phyloP scores from a whole-genome alignment of 2,113 vertebrate species.

The Coreoperca whiteheadi region DNA sequence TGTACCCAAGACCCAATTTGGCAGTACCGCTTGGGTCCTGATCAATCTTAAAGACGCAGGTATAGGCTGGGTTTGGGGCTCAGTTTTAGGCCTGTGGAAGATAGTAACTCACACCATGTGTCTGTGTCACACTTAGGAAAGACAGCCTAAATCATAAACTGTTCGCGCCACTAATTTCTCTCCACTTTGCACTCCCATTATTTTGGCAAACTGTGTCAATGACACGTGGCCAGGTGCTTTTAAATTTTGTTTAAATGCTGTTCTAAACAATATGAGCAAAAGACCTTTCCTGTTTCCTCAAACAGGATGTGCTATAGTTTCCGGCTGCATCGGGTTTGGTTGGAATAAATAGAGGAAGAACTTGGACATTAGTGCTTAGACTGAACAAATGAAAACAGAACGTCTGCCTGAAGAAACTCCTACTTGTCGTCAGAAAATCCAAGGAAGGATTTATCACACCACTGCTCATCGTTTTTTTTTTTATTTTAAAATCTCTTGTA shows the following conservation, averaged over 20 bases:
- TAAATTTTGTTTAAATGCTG: slow-evolving; percentile 32
- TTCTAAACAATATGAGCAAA: slow-evolving; percentile 34
- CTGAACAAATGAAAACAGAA: background rate
- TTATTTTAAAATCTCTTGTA: background rate
- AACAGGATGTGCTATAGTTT: slow-evolving; percentile 37
- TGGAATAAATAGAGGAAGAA: slow-evolving; percentile 13
- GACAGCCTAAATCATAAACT: background rate
- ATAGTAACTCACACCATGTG: background rate
- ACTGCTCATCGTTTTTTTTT: background rate
- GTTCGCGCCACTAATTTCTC: background rate
- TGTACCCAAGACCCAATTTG: background rate
- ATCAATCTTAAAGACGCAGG: background rate
- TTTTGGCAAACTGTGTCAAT: background rate
- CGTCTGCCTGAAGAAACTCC: slow-evolving; percentile 1
- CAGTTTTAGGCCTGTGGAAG: background rate
- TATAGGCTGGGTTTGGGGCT: background rate
- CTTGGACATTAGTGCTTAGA: background rate
- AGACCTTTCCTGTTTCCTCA: slow-evolving; percentile 6
- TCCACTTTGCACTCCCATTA: background rate
- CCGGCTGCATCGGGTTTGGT: background rate
- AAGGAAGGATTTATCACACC: background rate
- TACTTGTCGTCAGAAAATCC: slow-evolving; percentile 7
- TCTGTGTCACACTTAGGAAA: background rate
- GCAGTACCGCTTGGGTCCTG: background rate
- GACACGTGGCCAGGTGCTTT: slow-evolving; percentile 19